Evolutionary conservation across 1,140 invertebrate species (phyloP).

Genomic region (Bathynomus jamesi): DNA sequence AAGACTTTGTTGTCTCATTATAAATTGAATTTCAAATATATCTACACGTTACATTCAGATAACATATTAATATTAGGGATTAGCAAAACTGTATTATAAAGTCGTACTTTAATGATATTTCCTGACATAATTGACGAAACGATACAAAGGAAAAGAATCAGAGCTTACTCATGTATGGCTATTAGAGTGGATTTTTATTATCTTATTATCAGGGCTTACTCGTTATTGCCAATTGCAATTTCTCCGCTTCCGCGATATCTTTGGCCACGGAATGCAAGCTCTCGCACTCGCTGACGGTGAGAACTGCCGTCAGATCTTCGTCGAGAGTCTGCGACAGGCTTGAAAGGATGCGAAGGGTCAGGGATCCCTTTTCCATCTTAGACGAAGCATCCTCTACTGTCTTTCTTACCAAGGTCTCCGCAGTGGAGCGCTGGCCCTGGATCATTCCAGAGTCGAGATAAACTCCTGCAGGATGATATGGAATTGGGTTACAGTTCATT

Average conservation of each 20-base stretch:
- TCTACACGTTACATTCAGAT: too few relatives aligned
- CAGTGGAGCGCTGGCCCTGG: not conserved
- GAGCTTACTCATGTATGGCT: too few relatives aligned
- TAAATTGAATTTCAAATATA: too few relatives aligned
- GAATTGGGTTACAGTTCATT: too few relatives aligned
- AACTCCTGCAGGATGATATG: too few relatives aligned
- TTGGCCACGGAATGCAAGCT: conserved; percentile 4
- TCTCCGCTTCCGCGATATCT: conserved; percentile 3
- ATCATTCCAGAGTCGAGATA: conserved; percentile 20
- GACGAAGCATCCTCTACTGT: not conserved
- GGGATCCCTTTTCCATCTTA: conserved; percentile 4
- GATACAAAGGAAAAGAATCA: conserved; percentile 36
- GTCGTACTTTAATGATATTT: too few relatives aligned
- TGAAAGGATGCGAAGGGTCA: conserved; percentile 5
- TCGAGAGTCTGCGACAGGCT: conserved; percentile 10
- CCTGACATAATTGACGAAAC: too few relatives aligned
- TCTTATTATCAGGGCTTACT: conserved; percentile 41
- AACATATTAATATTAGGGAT: too few relatives aligned
- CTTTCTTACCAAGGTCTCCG: conserved; percentile 1
- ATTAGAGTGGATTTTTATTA: conserved; percentile 5
- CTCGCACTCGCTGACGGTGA: conserved; percentile 14
- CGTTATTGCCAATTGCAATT: conserved; percentile 54
- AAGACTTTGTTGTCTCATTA: too few relatives aligned
- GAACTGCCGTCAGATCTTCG: conserved; percentile 10
- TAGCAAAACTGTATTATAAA: too few relatives aligned